Evolutionary conservation across 2,888 invertebrate species (phyloP).

Genomic region (Dromius quadrimaculatus): DNA sequence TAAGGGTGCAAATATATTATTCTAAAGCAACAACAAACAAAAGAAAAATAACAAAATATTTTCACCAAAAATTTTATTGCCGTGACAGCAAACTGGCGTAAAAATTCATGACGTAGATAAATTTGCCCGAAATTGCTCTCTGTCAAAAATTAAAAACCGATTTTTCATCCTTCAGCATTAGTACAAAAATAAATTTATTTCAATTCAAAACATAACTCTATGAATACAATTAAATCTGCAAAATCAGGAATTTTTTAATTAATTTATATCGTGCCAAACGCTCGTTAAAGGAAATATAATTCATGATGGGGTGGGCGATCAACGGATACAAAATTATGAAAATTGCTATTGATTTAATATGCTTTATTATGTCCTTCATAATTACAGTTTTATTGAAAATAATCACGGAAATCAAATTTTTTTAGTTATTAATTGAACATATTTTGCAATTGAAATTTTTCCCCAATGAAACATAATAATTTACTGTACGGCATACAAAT

Average conservation of each 20-base stretch:
- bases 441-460: background rate
- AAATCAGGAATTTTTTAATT: background rate
- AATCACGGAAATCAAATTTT: background rate
- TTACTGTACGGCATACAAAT: too few species aligned
- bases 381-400: background rate
- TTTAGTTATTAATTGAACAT: background rate
- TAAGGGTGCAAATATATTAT: conserved; percentile 21
- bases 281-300: background rate
- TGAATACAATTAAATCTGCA: background rate
- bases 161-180: background rate
- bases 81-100: conserved; percentile 21
- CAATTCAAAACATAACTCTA: background rate
- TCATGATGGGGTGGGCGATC: background rate
- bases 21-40: background rate
- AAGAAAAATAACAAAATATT: background rate
- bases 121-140: background rate
- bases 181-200: background rate
- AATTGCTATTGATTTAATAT: conserved; percentile 25
- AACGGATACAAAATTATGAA: background rate
- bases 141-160: background rate
- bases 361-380: background rate
- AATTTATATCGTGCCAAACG: conserved; percentile 7
- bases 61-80: conserved; percentile 11
- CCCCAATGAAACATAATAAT: background rate
- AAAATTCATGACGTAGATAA: conserved; percentile 14